phyloP scores from a whole-genome alignment of 2,113 vertebrate species.

The Daboia siamensis region DNA sequence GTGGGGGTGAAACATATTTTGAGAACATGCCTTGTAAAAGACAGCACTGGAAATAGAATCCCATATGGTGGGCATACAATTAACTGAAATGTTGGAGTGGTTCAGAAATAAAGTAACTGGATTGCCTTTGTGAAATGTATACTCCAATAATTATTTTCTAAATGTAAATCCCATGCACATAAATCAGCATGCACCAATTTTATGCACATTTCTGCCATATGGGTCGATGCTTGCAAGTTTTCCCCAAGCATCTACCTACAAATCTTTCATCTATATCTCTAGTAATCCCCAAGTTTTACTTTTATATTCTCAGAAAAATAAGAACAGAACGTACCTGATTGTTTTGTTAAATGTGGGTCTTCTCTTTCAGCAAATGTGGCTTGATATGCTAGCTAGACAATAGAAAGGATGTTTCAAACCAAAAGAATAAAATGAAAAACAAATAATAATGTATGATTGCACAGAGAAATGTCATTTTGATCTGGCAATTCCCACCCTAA shows the following conservation, averaged over 20 bases:
- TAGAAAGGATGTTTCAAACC: neutral
- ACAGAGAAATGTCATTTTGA: neutral
- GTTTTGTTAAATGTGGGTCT: neutral
- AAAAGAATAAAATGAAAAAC: neutral
- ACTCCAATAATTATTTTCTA: neutral
- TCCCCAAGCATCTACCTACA: neutral
- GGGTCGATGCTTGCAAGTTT: neutral
- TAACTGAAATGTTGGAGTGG: neutral
- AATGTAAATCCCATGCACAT: neutral
- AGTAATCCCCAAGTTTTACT: neutral
- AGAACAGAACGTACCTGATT: neutral
- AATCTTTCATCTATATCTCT: neutral
- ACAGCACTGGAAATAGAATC: neutral
- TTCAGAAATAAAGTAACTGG: neutral
- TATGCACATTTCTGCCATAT: neutral
- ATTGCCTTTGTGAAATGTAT: neutral
- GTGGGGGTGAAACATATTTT: neutral
- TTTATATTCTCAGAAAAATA: neutral
- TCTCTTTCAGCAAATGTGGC: neutral
- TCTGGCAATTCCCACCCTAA: neutral
- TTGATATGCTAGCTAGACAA: neutral
- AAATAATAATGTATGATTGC: neutral
- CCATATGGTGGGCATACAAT: neutral
- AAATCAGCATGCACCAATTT: neutral
- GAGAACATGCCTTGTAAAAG: neutral